Evolutionary conservation across 2,113 vertebrate genomes (phyloP), one percentile per base, ranked within the genome.

Genomic region (Centropus bengalensis): DNA sequence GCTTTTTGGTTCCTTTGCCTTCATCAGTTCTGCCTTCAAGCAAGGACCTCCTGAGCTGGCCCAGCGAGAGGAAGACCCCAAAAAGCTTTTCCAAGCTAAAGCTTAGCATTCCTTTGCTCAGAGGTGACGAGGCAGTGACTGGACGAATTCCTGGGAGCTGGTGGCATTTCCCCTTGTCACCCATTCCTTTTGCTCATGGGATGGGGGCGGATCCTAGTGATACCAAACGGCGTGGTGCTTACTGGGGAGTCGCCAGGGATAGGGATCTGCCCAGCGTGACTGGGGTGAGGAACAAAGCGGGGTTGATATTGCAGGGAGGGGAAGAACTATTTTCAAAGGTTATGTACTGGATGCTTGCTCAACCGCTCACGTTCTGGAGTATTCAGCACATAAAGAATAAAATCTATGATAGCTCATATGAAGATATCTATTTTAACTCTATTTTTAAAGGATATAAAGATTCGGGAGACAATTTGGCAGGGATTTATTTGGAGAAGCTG

Each of bases 351-450:
- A 96, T 96, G 94, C 93, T 96, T 96, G 82, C 83, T 96, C 93
- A 86, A 0, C 82, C 95, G 24, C 82, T 96, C 5, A 8, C 56
- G 33, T 95, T 93, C 83, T 86, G 52, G 91, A 96, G 95, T 95
- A 84, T 96, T 96, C 93, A 93, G 94, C 96, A 95, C 95, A 96
- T 96, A 92, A 81, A 85, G 84, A 82, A 76, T 59, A 62, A 88
- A 93, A 73, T 95, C 90, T 96, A 95, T 97, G 90, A 94, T 93
- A 95, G 89, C 82, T 91, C 93, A 95, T 96, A 96, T 94, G 96
- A 96, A 97, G 88, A 96, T 95, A 95, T 93, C 91, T 97, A 95
- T 96, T 97, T 95, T 96, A 97, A 96, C 90, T 96, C 93, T 97
- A 95, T 95, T 96, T 94, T 96, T 94, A 86, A 95, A 94, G 94